phyloP scores from a whole-genome alignment of 2,888 invertebrate species.

The Lithodes maja region DNA sequence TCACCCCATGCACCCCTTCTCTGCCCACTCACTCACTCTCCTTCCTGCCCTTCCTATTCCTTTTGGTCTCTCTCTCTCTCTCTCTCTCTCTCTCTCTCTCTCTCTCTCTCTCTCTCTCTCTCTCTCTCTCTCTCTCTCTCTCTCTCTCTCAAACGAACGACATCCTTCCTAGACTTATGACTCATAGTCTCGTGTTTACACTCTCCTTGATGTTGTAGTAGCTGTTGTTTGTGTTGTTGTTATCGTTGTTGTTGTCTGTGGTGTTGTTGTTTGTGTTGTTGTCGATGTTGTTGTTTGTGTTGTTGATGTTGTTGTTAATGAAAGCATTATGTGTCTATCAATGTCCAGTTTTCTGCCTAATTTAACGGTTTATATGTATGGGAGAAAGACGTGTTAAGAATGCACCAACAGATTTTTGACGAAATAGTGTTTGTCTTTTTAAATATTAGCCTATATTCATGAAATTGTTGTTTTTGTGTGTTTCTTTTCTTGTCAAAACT shows the following conservation, averaged over 20 bases:
- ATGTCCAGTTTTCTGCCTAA: no score
- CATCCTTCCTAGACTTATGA: not conserved
- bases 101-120: slow-evolving; percentile 6
- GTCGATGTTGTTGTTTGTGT: not conserved
- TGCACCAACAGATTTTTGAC: no score
- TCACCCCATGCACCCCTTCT: not conserved
- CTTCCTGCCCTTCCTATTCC: not conserved
- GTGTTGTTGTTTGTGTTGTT: not conserved
- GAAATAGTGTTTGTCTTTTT: no score
- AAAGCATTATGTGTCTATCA: no score
- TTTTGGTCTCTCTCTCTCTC: not conserved
- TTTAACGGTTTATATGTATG: no score
- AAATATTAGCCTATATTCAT: no score
- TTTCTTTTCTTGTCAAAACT: no score
- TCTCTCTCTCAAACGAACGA: not conserved
- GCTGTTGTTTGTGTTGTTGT: not conserved
- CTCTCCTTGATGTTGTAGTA: not conserved
- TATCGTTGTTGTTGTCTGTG: not conserved
- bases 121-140: slow-evolving; percentile 1
- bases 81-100: not conserved
- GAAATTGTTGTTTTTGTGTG: no score
- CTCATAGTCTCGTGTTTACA: not conserved
- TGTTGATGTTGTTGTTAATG: no score
- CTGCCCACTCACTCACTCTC: not conserved
- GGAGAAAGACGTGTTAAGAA: no score